Evolutionary conservation across 2,888 invertebrate genomes (phyloP), one percentile per base, ranked within the genome.

Genomic region (Baronia brevicornis): DNA sequence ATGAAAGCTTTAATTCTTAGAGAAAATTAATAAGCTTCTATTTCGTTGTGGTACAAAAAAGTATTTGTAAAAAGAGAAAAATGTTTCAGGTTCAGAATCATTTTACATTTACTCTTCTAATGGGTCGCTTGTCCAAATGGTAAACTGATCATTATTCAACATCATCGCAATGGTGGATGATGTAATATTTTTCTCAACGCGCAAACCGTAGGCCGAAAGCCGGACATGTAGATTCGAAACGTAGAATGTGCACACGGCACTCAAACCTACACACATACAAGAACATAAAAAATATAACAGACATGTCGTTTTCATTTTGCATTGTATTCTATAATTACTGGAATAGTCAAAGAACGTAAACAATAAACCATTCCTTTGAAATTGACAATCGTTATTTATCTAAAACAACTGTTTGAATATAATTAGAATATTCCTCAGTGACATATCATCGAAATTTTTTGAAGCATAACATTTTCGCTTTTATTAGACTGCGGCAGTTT

Each of bases 161-260:
- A 61, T 54, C 48, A 54, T 56, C 53, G 44, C 42, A 44, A 47
- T 51, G 32, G 34, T 35, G 29, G 59, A 50, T 79, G 77, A 80
- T 77, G 80, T 50, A 78, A 80, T 72, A 54, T 77, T 72, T 74
- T 68, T 54, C 61, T 59, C 13, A 3, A 10, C 57, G 46, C 43
- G 50, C 48, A 54, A 60, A 48, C 49, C 68, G 75, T 75, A 71
- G 74, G 73, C 63, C 46, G 69, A 68, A 63, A 72, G 67, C 68
- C 73, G 77, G 71, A 77, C 69, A 66, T 71, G 60, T 61, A 60
- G 60, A 53, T 58, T 59, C 60, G 60, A 61, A 55, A 60, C 60
- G 59, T 57, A 54, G 64, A 60, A 61, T 66, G 56, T 79, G 79
- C 80, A 63, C 80, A 82, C 80, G 79, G 77, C 78, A 75, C 80